phyloP scores from a whole-genome alignment of 2,113 vertebrate species.

The Hemicordylus capensis region DNA sequence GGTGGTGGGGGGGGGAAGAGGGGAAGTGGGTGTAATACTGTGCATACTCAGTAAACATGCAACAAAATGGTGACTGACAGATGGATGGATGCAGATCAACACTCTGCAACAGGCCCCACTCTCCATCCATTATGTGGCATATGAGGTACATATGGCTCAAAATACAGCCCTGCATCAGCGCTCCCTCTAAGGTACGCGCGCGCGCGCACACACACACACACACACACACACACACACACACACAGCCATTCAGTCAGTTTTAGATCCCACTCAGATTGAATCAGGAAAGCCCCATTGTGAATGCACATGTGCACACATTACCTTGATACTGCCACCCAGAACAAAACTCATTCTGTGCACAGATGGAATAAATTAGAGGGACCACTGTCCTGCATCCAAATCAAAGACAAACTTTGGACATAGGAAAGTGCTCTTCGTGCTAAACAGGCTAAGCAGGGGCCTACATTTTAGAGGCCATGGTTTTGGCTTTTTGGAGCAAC shows the following conservation, averaged over 20 bases:
- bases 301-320: too few species aligned
- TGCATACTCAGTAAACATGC: not conserved
- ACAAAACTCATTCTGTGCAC: too few species aligned
- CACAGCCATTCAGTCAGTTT: too few species aligned
- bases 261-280: too few species aligned
- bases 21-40: not conserved
- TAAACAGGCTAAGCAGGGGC: not conserved
- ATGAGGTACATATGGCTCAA: not conserved
- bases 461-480: not conserved
- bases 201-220: too few species aligned
- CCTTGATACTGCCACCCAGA: too few species aligned
- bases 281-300: too few species aligned
- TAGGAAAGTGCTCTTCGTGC: not conserved
- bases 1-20: too few species aligned
- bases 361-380: too few species aligned
- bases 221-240: too few species aligned
- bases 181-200: too few species aligned
- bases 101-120: not conserved
- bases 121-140: not conserved
- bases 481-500: not conserved
- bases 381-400: too few species aligned
- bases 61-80: not conserved
- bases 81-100: not conserved
- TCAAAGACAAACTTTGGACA: not conserved
- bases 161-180: not conserved